Evolutionary conservation across 2,113 vertebrate genomes (phyloP).

Genomic region (Cinclus mexicanus): DNA sequence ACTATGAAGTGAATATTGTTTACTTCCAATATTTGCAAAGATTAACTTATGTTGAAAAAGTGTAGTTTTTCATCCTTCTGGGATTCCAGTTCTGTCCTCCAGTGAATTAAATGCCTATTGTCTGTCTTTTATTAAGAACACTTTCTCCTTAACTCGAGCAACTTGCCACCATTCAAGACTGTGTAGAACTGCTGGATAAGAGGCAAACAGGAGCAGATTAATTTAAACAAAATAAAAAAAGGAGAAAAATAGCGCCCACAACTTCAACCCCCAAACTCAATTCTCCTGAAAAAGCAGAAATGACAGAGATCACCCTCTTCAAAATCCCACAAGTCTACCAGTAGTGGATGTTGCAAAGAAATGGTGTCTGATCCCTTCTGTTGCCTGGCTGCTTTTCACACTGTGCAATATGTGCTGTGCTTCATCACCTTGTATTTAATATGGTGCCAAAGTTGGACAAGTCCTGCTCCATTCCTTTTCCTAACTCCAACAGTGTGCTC

Average conservation of each 20-base stretch:
- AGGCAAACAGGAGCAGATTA: not conserved
- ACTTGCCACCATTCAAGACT: not conserved
- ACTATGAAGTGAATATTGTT: not conserved
- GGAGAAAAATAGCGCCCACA: not conserved
- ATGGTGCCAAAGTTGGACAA: not conserved
- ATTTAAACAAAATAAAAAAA: not conserved
- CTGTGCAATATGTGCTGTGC: not conserved
- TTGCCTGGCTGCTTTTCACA: not conserved
- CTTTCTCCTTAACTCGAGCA: not conserved
- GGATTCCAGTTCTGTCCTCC: not conserved
- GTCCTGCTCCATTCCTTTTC: not conserved
- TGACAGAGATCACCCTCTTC: not conserved
- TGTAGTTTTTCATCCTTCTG: not conserved
- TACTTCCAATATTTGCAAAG: not conserved
- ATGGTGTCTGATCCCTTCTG: not conserved
- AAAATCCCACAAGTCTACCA: not conserved
- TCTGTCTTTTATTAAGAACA: not conserved
- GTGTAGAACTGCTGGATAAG: not conserved
- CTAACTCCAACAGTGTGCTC: not conserved
- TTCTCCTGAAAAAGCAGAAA: not conserved
- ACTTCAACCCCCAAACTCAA: not conserved
- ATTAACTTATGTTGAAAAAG: not conserved
- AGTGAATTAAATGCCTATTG: not conserved
- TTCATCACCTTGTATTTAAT: not conserved
- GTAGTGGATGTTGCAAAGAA: not conserved